Evolutionary conservation across 1,140 invertebrate genomes (phyloP), one percentile per base, ranked within the genome.

Genomic region (Euura saliciscinereae): DNA sequence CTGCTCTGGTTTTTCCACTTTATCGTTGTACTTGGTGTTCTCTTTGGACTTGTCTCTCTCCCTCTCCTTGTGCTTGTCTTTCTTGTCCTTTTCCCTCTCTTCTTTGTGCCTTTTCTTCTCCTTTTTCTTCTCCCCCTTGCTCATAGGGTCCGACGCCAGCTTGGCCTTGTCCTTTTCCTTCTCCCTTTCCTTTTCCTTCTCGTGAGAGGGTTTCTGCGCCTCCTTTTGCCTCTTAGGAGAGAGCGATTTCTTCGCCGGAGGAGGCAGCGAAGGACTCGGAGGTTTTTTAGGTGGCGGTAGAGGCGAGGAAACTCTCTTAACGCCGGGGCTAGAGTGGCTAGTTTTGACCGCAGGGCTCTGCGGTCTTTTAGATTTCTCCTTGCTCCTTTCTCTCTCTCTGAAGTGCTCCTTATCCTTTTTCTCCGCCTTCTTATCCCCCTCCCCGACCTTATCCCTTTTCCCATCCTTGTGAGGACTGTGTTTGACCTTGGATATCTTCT

Each of bases 311-410:
- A 82, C 74, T 68, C 83, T 78, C 65, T 84, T 85, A 59, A 69
- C 73, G 1, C 80, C 78, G 4, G 84, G 83, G 72, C 82, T 85
- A 6, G 76, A 70, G 68, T 85, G 80, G 75, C 79, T 74, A 59
- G 65, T 78, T 72, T 82, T 87, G 64, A 76, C 82, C 6, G 13
- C 74, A 46, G 92, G 91, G 80, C 91, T 92, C 6, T 88, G 73
- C 69, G 90, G 87, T 70, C 89, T 86, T 77, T 93, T 93, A n/a
- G 90, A 89, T 84, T 92, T 91, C 10, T 93, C 91, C 78, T 92
- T 90, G 64, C 79, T 85, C 28, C 88, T 88, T 2, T 91, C 91
- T 73, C 87, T 86, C 28, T 93, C 93, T 78, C 92, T 93, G 82
- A 90, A 92, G 11, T 88, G 79, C 77, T 89, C 90, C 70, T 92